Conservation (phyloP, 1,140 invertebrate genomes). For the Zaprionus davidi region DNA sequence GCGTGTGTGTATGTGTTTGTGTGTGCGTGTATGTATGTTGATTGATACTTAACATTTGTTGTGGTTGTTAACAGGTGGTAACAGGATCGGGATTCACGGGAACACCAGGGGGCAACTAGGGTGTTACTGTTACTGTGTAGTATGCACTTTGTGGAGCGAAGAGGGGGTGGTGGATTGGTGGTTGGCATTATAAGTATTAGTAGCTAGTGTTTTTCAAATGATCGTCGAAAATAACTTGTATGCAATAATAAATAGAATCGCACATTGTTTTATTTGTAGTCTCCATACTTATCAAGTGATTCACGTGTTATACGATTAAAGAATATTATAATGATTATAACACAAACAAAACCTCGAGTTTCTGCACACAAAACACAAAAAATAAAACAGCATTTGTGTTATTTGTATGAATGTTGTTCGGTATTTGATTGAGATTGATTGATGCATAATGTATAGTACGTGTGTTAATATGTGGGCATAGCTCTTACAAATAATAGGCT, state of each 20-base stretch:
- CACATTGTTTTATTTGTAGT: slow-evolving; percentile 3
- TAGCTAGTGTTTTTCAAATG: slow-evolving; percentile 46
- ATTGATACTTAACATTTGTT: slow-evolving; percentile 7
- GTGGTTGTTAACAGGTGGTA: slow-evolving; percentile 7
- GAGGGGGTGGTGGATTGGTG: neutral
- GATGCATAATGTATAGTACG: neutral
- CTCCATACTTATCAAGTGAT: neutral
- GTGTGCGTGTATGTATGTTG: slow-evolving; percentile 3
- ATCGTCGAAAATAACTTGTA: slow-evolving; percentile 22
- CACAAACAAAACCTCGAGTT: slow-evolving; percentile 24
- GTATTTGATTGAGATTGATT: slow-evolving; percentile 2
- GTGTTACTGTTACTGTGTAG: neutral
- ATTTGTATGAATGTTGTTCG: slow-evolving; percentile 4
- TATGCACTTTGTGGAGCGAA: neutral
- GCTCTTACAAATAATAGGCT: slow-evolving; percentile 1
- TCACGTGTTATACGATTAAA: slow-evolving; percentile 7
- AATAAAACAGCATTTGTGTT: slow-evolving; percentile 2
- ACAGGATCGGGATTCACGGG: slow-evolving; percentile 28
- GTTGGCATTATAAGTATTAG: slow-evolving; percentile 50
- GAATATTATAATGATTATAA: neutral
- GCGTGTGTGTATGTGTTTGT: slow-evolving; percentile 12
- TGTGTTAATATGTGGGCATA: neutral
- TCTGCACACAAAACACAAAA: slow-evolving; percentile 24
- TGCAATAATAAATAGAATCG: slow-evolving; percentile 24
- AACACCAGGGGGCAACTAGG: slow-evolving; percentile 10